A percentile compares a stretch with the other conserved stretches of the same genome.
Evolutionary conservation across 2,113 vertebrate species (phyloP).

Genomic region (Megaceryle maxima): DNA sequence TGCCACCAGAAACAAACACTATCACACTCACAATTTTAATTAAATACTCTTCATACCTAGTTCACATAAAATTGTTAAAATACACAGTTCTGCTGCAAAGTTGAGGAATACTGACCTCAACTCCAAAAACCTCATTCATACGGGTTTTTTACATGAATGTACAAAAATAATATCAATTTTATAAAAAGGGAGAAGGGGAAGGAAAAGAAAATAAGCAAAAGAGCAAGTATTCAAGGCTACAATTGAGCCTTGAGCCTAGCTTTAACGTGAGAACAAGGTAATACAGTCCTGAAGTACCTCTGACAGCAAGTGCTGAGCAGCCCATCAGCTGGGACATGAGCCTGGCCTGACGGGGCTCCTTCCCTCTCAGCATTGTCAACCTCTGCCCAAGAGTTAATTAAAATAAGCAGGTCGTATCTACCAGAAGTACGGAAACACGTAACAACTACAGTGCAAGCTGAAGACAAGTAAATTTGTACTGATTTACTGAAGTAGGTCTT

Average conservation of each 20-base stretch:
- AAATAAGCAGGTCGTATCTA: background rate
- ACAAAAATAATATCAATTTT: background rate
- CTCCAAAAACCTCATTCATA: background rate
- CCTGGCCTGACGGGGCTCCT: background rate
- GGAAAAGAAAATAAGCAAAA: background rate
- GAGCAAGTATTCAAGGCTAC: background rate
- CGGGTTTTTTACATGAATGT: background rate
- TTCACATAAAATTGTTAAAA: background rate
- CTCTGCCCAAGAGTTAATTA: background rate
- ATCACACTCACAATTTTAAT: background rate
- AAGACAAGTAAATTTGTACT: background rate
- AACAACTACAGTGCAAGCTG: background rate
- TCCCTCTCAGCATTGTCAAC: background rate
- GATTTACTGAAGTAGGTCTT: background rate
- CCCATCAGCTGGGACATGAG: background rate
- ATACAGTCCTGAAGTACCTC: background rate
- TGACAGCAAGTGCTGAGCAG: background rate
- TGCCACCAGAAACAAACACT: background rate
- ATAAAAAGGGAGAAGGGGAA: fast-evolving
- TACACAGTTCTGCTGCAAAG: background rate
- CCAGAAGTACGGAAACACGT: background rate
- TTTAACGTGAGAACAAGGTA: background rate
- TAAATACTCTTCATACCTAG: background rate
- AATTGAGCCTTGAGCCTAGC: background rate
- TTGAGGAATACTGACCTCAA: background rate